Base-by-base conservation (phyloP, 2,888 invertebrate species). In the Acrocera orbiculus region DNA sequence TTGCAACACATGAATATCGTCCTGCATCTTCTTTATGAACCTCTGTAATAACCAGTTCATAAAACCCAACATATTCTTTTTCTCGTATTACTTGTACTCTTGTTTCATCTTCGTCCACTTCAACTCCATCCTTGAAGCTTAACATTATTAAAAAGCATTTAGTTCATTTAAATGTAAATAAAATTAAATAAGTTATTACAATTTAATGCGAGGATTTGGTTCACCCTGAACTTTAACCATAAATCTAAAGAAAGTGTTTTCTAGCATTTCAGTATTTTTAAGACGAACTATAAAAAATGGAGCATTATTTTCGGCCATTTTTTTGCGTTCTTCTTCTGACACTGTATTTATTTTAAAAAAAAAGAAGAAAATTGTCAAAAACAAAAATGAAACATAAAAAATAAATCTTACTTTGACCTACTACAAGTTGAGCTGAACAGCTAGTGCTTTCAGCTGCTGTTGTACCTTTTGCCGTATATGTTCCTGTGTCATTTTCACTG, bases 191-290 rank as follows among this genome's bases (percentile, higher is more conserved):
- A 13, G 11, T 33, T 47, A 73, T 74, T 64, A 90, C 93, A 95
- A 93, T 58, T 75, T 76, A 29, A 95, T 73, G 42, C 76, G 76
- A 2, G 96, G 95, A 52, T 78, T 80, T 2, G 90, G 89, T 47
- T 83, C 76, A 8, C 89, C 89, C 46, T 76, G 76, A 33, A 87
- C 78, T 59, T 82, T 82, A 38, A 89, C 71, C 76, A 89, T 79
- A 54, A 87, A 89, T 20, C 87, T 70, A 35, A 89, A 68, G 50
- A 80, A 82, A 1, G 89, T 87, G 48, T 81, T 77, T 54, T 85
- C 76, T 47, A 87, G 60, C 17, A 90, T 72, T 56, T 90, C 86
- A 1, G 89, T 82, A 52, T 90, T 85, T 52, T 80, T 83, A 39
- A 93, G 63, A 15, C 77, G 76, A 27, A 90, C 81, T 34, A 82